Evolutionary conservation across 1,140 invertebrate species (phyloP).

Genomic region (Archivesica marissinica): DNA sequence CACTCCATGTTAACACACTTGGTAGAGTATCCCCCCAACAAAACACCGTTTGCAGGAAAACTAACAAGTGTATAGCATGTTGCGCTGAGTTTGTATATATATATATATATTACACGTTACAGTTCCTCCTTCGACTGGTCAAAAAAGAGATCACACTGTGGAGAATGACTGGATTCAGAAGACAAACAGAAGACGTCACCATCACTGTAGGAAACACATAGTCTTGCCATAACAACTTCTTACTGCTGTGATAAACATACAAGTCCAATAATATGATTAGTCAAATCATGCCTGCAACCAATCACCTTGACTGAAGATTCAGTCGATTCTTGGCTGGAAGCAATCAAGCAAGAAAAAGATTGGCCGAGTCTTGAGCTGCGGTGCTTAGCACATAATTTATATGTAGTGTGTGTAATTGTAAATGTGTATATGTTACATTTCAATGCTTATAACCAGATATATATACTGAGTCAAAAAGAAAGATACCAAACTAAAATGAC

Average conservation of each 20-base stretch:
- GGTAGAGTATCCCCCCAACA: not conserved
- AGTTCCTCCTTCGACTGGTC: conserved; percentile 62
- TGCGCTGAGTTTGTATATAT: not conserved
- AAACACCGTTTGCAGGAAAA: not conserved
- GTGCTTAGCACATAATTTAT: too few relatives aligned
- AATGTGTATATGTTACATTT: too few relatives aligned
- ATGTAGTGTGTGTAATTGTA: too few relatives aligned
- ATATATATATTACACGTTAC: conserved; percentile 41
- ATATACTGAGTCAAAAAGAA: too few relatives aligned
- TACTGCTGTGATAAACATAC: not conserved
- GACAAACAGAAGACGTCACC: conserved; percentile 19
- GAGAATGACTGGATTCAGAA: conserved; percentile 8
- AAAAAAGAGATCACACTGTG: conserved; percentile 61
- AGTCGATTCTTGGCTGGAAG: too few relatives aligned
- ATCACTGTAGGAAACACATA: conserved; percentile 10
- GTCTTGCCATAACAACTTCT: not conserved
- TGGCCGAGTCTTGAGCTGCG: too few relatives aligned
- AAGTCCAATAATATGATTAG: too few relatives aligned
- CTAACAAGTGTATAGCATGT: not conserved
- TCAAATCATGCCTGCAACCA: too few relatives aligned
- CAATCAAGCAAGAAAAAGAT: too few relatives aligned
- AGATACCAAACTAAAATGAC: too few relatives aligned
- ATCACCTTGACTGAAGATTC: too few relatives aligned
- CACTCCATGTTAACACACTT: not conserved
- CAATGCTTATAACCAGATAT: too few relatives aligned